Percentiles rank a stretch among this genome's conserved stretches.
phyloP scores from a whole-genome alignment of 2,888 invertebrate species.

The Leptogaster cylindrica region DNA sequence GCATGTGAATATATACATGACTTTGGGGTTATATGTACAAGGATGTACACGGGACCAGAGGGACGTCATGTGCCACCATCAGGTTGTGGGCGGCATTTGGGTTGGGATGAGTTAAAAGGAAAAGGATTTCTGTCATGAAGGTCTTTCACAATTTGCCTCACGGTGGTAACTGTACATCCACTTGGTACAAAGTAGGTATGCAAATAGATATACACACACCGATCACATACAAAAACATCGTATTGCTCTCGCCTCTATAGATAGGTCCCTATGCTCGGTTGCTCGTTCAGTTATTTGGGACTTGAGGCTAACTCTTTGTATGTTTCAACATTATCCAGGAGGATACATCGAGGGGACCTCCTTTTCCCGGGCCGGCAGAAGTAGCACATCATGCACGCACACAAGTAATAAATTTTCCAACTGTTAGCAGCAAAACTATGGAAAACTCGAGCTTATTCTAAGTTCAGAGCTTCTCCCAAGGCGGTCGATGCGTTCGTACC shows the following conservation, averaged over 20 bases:
- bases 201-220: slow-evolving; percentile 7
- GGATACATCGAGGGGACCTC: slow-evolving; percentile 12
- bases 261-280: neutral
- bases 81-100: slow-evolving; percentile 24
- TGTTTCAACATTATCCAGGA: slow-evolving; percentile 25
- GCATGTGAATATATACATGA: neutral
- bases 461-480: neutral
- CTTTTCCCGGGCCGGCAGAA: neutral
- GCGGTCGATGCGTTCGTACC: slow-evolving; percentile 20
- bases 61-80: slow-evolving; percentile 39
- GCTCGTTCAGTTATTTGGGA: slow-evolving; percentile 31
- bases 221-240: slow-evolving; percentile 11
- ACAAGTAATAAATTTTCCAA: slow-evolving; percentile 21
- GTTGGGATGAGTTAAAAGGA: slow-evolving; percentile 41
- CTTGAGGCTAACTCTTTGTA: slow-evolving; percentile 41
- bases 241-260: slow-evolving; percentile 5
- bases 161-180: slow-evolving; percentile 37
- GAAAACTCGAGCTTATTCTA: slow-evolving; percentile 13
- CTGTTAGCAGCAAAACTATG: slow-evolving; percentile 31
- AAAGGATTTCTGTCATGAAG: slow-evolving; percentile 42
- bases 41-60: slow-evolving; percentile 36
- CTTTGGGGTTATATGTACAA: slow-evolving; percentile 36
- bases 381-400: slow-evolving; percentile 29
- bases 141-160: slow-evolving; percentile 41
- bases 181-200: slow-evolving; percentile 25